Conservation (phyloP, 2,797 vertebrate genomes). For the Bufotes viridis region DNA sequence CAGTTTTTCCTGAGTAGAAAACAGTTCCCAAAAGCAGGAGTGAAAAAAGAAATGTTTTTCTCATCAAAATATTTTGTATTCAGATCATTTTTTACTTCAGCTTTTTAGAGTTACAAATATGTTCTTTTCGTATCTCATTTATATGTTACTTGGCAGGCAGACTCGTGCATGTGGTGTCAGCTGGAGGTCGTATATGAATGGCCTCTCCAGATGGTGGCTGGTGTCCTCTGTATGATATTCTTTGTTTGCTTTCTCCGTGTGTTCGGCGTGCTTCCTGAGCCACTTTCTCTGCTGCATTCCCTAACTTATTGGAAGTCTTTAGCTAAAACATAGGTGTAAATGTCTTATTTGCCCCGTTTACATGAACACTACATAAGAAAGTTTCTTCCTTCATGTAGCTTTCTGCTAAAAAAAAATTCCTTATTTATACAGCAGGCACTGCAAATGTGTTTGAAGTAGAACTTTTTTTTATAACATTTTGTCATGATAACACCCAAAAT, state of each 20-base stretch:
- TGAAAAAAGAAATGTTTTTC: neutral
- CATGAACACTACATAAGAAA: neutral
- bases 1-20: neutral
- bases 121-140: conserved; percentile 22
- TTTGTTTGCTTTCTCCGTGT: neutral
- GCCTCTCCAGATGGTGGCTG: conserved; percentile 47
- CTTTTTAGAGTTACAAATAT: neutral
- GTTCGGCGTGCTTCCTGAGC: neutral
- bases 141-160: conserved; percentile 28
- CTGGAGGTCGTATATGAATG: conserved; percentile 11
- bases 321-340: too few relatives aligned
- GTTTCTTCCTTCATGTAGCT: neutral
- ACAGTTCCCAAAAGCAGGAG: neutral
- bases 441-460: neutral
- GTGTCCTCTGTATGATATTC: neutral
- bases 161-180: conserved; percentile 45
- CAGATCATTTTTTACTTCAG: neutral
- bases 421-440: neutral
- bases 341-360: neutral
- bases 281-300: neutral
- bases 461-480: neutral
- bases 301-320: neutral
- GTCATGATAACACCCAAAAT: too few relatives aligned
- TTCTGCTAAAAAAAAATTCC: neutral
- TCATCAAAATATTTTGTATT: neutral